Conservation (phyloP, 1,140 invertebrate genomes). For the Oscheius sp. region DNA sequence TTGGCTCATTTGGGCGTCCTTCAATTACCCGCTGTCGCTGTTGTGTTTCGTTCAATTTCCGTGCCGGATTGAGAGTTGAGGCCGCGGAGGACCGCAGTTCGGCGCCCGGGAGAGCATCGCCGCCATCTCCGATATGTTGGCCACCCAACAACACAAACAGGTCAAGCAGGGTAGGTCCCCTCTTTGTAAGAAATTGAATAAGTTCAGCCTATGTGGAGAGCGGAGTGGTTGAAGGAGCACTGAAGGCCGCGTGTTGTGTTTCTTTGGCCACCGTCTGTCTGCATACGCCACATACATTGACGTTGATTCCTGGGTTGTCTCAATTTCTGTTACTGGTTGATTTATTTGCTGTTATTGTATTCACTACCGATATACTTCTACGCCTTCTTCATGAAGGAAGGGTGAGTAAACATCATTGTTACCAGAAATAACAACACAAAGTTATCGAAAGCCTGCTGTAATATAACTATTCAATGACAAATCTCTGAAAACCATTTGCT, state of each 20-base stretch:
- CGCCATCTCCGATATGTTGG: conserved; percentile 38
- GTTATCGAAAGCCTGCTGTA: too few species aligned
- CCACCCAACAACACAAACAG: conserved; percentile 25
- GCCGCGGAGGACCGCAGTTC: conserved; percentile 9
- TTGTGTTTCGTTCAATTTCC: too few species aligned
- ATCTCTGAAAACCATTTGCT: too few species aligned
- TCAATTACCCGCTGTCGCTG: too few species aligned
- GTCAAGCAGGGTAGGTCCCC: conserved; percentile 24
- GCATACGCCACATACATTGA: conserved; percentile 56
- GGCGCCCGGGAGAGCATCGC: conserved; percentile 39
- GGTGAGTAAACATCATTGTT: not conserved
- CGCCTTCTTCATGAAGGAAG: conserved; percentile 43
- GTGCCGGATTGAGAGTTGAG: too few species aligned
- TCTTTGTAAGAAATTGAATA: not conserved
- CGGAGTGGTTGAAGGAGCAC: conserved; percentile 28
- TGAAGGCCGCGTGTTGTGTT: conserved; percentile 39
- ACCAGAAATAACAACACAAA: not conserved
- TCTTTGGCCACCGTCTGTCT: conserved; percentile 56
- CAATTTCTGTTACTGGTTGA: conserved; percentile 51
- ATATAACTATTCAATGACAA: too few species aligned
- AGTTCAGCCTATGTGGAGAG: conserved; percentile 38
- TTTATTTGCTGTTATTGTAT: conserved; percentile 34
- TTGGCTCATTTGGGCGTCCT: too few species aligned
- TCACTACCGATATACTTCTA: conserved; percentile 48
- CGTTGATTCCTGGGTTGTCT: conserved; percentile 40